These are phyloP conservation scores for Artemia sinica DNA, from an alignment of 2,888 invertebrate species.

Conservation along the genomic window DNA sequence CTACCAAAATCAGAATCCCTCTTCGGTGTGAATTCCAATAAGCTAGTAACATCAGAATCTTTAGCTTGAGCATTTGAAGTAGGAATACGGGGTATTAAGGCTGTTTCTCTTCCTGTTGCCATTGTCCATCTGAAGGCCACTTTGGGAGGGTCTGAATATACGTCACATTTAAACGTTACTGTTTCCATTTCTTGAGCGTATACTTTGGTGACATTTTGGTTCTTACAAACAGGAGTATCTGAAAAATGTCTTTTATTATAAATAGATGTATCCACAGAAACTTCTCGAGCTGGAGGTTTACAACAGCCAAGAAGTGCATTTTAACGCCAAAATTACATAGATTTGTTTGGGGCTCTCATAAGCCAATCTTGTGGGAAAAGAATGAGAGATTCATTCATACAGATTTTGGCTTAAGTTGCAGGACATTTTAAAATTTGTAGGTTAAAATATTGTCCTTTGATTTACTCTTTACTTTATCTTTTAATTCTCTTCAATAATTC, in stretches of 20 bases:
- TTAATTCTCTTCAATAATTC: too few species aligned
- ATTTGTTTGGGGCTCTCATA: too few species aligned
- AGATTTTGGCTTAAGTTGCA: too few species aligned
- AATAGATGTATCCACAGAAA: too few species aligned
- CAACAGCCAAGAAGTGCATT: too few species aligned
- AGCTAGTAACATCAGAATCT: constrained; percentile 35
- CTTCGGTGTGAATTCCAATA: constrained; percentile 56
- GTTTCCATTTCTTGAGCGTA: constrained; percentile 66
- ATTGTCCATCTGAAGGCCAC: constrained; percentile 71
- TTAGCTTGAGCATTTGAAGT: constrained; percentile 9
- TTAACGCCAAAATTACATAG: too few species aligned
- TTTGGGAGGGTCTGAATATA: constrained; percentile 65
- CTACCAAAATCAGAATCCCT: constrained; percentile 58
- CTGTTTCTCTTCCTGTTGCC: constrained; percentile 66
- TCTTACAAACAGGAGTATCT: constrained; percentile 62
- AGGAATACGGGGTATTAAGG: constrained; percentile 40
- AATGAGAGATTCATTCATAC: too few species aligned
- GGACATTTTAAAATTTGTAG: too few species aligned
- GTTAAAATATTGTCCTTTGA: too few species aligned
- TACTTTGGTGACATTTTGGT: constrained; percentile 20
- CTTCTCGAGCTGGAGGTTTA: too few species aligned
- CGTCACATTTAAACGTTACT: constrained; percentile 59
- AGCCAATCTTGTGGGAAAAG: too few species aligned
- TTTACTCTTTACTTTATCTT: too few species aligned
- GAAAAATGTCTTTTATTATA: constrained; percentile 27